Conservation (phyloP, 2,888 invertebrate genomes). For the Polydrusus cervinus region DNA sequence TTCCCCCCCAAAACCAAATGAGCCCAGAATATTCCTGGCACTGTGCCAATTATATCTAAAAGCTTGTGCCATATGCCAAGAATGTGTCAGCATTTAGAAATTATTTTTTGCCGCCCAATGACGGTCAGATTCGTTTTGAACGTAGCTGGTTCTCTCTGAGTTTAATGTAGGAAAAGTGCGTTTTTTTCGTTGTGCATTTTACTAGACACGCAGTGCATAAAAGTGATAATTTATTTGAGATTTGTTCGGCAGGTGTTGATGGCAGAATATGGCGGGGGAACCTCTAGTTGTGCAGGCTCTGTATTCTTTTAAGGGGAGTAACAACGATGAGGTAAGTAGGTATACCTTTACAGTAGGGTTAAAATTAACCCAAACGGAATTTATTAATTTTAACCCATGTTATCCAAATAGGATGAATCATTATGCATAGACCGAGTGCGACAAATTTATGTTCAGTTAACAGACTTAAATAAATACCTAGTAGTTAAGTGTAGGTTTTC, state of each 20-base stretch:
- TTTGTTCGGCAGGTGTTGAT: constrained; percentile 45
- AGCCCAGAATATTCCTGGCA: constrained; percentile 64
- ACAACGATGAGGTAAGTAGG: constrained; percentile 93
- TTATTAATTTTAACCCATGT: too few species aligned
- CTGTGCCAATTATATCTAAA: constrained; percentile 63
- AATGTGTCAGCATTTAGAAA: constrained; percentile 70
- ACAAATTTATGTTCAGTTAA: too few species aligned
- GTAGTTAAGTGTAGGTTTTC: too few species aligned
- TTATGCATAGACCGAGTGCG: too few species aligned
- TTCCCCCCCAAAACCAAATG: constrained; percentile 59
- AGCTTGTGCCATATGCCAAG: constrained; percentile 67
- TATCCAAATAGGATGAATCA: too few species aligned
- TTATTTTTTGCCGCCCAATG: constrained; percentile 63
- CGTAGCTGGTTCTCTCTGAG: constrained; percentile 21
- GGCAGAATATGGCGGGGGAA: constrained; percentile 73
- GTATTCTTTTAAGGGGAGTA: constrained; percentile 94
- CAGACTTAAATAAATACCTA: too few species aligned
- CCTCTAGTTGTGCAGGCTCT: constrained; percentile 89
- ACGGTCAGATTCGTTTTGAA: constrained; percentile 35
- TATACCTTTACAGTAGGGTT: background rate
- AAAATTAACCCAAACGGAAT: too few species aligned
- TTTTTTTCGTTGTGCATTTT: constrained; percentile 29
- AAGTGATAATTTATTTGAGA: constrained; percentile 21
- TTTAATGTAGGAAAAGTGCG: constrained; percentile 28
- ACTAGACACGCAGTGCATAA: background rate